A percentile compares a stretch with the other conserved stretches of the same genome.
Conservation (phyloP, 2,888 invertebrate genomes). For the Drosophila neotestacea region DNA sequence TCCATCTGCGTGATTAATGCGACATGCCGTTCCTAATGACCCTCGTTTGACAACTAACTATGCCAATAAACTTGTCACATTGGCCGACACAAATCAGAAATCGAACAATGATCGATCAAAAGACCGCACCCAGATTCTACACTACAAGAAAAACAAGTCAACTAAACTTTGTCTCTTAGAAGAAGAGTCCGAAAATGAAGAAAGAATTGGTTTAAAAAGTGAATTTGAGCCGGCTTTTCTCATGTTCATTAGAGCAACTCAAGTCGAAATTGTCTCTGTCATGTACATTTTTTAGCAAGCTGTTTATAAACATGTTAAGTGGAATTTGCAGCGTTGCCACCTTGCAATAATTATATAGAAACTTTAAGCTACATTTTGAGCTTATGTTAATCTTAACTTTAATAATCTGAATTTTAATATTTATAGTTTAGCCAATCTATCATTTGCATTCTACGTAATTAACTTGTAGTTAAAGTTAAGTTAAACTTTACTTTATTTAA, state of each 20-base stretch:
- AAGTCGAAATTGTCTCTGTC: not conserved
- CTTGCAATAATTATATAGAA: not conserved
- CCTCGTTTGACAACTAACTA: constrained; percentile 46
- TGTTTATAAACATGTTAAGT: not conserved
- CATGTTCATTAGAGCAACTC: too few relatives aligned
- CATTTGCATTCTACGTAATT: too few relatives aligned
- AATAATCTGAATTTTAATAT: too few relatives aligned
- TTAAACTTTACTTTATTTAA: not conserved
- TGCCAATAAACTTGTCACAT: constrained; percentile 64
- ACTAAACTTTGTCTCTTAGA: too few relatives aligned
- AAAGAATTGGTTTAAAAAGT: constrained; percentile 1
- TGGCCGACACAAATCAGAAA: constrained; percentile 32
- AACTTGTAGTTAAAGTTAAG: too few relatives aligned
- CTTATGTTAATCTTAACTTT: not conserved
- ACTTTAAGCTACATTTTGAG: not conserved
- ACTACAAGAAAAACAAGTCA: constrained; percentile 29
- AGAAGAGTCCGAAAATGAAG: not conserved
- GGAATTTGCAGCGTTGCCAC: not conserved
- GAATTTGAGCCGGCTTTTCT: not conserved
- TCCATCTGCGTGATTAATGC: constrained; percentile 55
- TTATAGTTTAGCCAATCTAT: too few relatives aligned
- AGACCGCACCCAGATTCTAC: constrained; percentile 47
- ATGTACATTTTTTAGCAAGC: too few relatives aligned
- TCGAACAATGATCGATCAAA: constrained; percentile 60
- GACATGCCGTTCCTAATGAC: constrained; percentile 57